phyloP scores from a whole-genome alignment of 2,797 vertebrate species.

The Streptopelia turtur region DNA sequence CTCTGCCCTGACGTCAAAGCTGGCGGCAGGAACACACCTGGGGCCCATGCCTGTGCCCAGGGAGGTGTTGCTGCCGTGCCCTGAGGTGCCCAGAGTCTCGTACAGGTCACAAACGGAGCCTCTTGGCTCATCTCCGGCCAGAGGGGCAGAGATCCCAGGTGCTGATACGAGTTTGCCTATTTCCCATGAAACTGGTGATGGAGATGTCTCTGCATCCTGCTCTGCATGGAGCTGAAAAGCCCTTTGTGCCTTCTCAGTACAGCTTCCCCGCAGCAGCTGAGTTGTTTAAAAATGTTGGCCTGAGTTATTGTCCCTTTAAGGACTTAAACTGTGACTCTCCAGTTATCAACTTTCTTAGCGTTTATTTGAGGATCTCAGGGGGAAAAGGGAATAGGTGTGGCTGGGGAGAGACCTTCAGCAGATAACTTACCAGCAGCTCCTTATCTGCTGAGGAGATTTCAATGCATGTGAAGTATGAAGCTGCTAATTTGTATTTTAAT shows the following conservation, averaged over 20 bases:
- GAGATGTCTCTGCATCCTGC: neutral
- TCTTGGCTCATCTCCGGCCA: neutral
- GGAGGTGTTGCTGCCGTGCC: neutral
- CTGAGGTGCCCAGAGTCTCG: neutral
- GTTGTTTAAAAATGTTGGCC: neutral
- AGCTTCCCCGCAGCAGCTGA: neutral
- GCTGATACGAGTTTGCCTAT: accelerated
- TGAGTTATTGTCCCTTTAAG: neutral
- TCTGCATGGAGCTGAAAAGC: neutral
- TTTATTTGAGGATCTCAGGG: neutral
- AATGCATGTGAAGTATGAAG: constrained; percentile 44
- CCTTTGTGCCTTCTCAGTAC: neutral
- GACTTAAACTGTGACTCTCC: neutral
- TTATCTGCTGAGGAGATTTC: constrained; percentile 62
- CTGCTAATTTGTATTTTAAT: constrained; percentile 74
- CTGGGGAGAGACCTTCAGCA: constrained; percentile 26
- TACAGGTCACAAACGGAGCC: neutral
- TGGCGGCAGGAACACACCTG: neutral
- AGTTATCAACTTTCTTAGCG: neutral
- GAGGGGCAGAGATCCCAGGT: neutral
- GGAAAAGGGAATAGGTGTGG: constrained; percentile 21
- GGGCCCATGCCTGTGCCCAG: neutral
- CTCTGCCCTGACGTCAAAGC: neutral
- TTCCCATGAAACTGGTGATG: neutral
- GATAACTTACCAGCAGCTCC: constrained; percentile 49